These are phyloP conservation scores for Papilio xuthus DNA, from an alignment of 1,140 invertebrate species.

Conservation along the genomic window DNA sequence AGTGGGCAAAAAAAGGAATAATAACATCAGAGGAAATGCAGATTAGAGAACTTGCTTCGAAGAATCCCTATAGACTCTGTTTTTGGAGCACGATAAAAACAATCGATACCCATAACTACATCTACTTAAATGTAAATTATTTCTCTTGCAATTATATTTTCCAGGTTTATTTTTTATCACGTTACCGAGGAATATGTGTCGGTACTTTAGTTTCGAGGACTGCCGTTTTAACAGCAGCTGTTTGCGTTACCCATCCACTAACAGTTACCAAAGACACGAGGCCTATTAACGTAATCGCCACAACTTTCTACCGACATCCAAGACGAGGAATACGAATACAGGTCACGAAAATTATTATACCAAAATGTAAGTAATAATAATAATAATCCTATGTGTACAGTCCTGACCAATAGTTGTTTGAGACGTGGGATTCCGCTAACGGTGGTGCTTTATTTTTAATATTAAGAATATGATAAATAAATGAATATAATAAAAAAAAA, in stretches of 20 bases:
- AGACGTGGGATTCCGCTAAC: too few species aligned
- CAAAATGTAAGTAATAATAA: conserved; percentile 61
- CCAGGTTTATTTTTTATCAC: conserved; percentile 69
- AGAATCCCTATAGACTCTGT: too few species aligned
- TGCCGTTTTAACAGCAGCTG: conserved; percentile 61
- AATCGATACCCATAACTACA: background rate
- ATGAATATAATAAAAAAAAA: too few species aligned
- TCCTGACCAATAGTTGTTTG: too few species aligned
- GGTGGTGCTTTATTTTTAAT: too few species aligned
- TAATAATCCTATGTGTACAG: too few species aligned
- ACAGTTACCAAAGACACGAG: conserved; percentile 46
- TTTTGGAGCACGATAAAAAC: background rate
- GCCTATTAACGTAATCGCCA: conserved; percentile 63
- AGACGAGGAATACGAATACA: conserved; percentile 66
- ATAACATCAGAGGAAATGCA: too few species aligned
- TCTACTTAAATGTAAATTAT: background rate
- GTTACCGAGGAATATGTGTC: conserved; percentile 67
- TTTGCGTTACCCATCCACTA: conserved; percentile 59
- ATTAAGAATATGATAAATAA: too few species aligned
- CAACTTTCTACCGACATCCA: conserved; percentile 62
- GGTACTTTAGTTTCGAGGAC: conserved; percentile 62
- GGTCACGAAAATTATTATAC: conserved; percentile 65
- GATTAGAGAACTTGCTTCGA: too few species aligned
- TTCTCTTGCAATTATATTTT: conserved; percentile 6
- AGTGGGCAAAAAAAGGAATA: too few species aligned